phyloP scores from a whole-genome alignment of 2,888 invertebrate genomes.

The Schizotus pectinicornis region DNA sequence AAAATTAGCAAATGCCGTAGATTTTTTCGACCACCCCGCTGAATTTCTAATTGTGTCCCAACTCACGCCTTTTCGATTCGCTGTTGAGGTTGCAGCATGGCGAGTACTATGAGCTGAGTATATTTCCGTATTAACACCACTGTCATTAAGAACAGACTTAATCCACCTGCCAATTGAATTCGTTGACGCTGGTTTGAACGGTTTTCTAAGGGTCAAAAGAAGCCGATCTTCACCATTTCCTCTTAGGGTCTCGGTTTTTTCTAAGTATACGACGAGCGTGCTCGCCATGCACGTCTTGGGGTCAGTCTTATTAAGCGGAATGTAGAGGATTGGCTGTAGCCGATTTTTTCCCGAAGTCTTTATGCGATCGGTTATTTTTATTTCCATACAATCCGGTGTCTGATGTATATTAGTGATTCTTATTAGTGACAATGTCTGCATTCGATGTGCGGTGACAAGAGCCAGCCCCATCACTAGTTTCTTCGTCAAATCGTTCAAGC shows the following conservation, averaged over 20 bases:
- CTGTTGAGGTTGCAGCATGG: conserved; percentile 38
- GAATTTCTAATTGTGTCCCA: conserved; percentile 29
- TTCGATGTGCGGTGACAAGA: neutral
- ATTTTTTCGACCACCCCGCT: too few species aligned
- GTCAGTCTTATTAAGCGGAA: conserved; percentile 24
- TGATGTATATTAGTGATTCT: neutral
- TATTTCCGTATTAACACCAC: conserved; percentile 30
- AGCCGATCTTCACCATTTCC: conserved; percentile 16
- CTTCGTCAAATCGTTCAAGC: neutral
- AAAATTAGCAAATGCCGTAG: too few species aligned
- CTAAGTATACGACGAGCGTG: conserved; percentile 14
- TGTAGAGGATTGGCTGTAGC: conserved; percentile 22
- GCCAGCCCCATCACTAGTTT: neutral
- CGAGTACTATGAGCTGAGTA: conserved; percentile 34
- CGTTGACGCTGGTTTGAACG: conserved; percentile 23
- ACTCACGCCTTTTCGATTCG: conserved; percentile 29
- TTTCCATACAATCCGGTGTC: neutral
- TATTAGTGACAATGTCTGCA: neutral
- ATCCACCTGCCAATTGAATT: conserved; percentile 36
- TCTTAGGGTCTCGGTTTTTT: conserved; percentile 16
- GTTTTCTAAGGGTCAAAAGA: conserved; percentile 29
- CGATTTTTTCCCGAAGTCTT: neutral
- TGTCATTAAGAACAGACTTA: conserved; percentile 24
- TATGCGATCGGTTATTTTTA: neutral
- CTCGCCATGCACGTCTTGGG: conserved; percentile 21